A percentile compares a stretch with the other conserved stretches of the same genome.
These are phyloP conservation scores for Sylvia atricapilla DNA, from an alignment of 2,113 vertebrate genomes.

Conservation along the genomic window DNA sequence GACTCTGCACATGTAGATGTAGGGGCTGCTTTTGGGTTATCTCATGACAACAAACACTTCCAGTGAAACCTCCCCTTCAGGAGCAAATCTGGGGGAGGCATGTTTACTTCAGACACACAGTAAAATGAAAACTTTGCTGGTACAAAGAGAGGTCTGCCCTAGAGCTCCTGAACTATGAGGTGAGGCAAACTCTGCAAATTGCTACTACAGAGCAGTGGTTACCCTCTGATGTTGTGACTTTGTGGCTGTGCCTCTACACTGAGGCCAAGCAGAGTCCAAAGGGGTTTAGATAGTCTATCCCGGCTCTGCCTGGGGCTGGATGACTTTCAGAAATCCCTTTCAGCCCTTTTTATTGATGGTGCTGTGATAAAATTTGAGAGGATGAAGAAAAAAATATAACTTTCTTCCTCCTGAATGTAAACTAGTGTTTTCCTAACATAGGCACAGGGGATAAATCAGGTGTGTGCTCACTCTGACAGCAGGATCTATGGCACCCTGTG, in stretches of 20 bases:
- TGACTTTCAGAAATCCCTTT: not conserved
- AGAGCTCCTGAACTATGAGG: not conserved
- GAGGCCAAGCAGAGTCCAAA: not conserved
- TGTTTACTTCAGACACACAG: not conserved
- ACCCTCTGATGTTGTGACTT: not conserved
- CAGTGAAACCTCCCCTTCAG: not conserved
- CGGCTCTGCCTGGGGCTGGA: not conserved
- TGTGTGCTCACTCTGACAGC: not conserved
- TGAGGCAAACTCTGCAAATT: not conserved
- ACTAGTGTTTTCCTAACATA: not conserved
- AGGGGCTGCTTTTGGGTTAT: not conserved
- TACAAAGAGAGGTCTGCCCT: not conserved
- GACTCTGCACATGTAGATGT: not conserved
- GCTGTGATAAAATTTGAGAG: not conserved
- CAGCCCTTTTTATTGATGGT: not conserved
- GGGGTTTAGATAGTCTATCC: not conserved
- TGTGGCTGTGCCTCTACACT: not conserved
- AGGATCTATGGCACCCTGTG: not conserved
- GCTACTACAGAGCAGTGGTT: not conserved
- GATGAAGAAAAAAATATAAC: not conserved
- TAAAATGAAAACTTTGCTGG: not conserved
- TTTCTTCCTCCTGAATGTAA: not conserved
- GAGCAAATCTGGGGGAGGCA: not conserved
- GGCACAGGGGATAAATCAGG: not conserved
- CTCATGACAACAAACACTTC: not conserved